Base-by-base conservation (phyloP, 2,113 vertebrate genomes). In the Globicephala melas region DNA sequence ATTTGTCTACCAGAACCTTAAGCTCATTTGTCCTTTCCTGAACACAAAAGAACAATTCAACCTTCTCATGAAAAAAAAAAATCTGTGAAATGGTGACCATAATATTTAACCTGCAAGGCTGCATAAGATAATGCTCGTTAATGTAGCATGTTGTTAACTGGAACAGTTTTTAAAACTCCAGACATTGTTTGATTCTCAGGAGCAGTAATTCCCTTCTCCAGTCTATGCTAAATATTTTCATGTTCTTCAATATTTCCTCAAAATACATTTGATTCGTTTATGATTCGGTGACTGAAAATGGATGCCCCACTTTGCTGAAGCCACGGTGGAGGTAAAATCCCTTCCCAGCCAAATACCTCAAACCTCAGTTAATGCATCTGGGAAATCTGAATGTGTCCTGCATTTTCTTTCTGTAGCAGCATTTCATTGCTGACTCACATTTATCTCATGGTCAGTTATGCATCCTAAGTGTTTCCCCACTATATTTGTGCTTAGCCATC, bases 401-500 rank as follows among this genome's bases (percentile, higher is more conserved):
- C 18, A 68, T 94, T 94, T 96, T 95, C 94, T 80, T 81, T 90
- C 94, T 33, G 50, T 87, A 97, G 95, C 41, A 68, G 79, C 38
- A 80, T 74, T 96, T 96, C 83, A 71, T 44, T 97, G 96, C 97
- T 96, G 80, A 94, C 90, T 96, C 97, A 92, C 63, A 86, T 85
- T 96, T 95, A 76, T 96, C 97, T 97, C 92, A 71, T 18, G 58
- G 92, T 88, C 92, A 87, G 90, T 95, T 95, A 87, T 81, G 65
- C 23, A 25, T 80, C 83, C 33, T 81, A 77, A 96, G 92, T 95
- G 67, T 92, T 92, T 97, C 67, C 36, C 58, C 63, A 71, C 89
- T 38, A 6, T 89, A 28, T 92, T 91, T 94, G 76, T 83, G 70
- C 87, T 96, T 94, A 92, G 89, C 63, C 50, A 28, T 73, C 74